Evolutionary conservation across 1,140 invertebrate species (phyloP).

Genomic region (Parapsyche elsis): DNA sequence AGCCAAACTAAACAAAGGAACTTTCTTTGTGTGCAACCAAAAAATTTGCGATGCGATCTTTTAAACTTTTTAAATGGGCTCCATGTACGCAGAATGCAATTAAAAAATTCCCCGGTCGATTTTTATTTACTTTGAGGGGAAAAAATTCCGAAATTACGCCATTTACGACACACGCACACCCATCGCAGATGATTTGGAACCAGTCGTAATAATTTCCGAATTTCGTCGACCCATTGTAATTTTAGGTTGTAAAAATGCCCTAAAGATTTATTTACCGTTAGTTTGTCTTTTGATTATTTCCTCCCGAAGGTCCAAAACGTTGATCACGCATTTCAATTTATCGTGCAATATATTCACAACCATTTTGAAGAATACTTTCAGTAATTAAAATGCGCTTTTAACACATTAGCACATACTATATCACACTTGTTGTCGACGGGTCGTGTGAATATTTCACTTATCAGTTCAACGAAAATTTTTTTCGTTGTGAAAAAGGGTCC

Average conservation of each 20-base stretch:
- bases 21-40: not conserved
- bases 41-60: not conserved
- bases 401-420: not conserved
- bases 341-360: not conserved
- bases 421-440: not conserved
- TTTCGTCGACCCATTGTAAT: slow-evolving; percentile 7
- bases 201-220: slow-evolving; percentile 1
- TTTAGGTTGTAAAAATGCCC: not conserved
- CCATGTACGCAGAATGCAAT: slow-evolving; percentile 3
- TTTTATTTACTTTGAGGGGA: not conserved
- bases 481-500: not conserved
- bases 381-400: not conserved
- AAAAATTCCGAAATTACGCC: slow-evolving; percentile 1
- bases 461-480: not conserved
- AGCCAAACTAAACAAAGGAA: no score
- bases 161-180: slow-evolving; percentile 13
- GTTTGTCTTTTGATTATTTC: no score
- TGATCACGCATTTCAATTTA: no score
- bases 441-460: not conserved
- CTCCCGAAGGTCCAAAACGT: no score
- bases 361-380: not conserved
- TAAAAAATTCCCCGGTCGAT: not conserved
- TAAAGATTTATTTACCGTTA: slow-evolving; percentile 1
- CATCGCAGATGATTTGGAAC: not conserved
- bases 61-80: not conserved